Percentiles rank a stretch among this genome's conserved stretches.
Conservation (phyloP, 2,797 vertebrate genomes). For the Carduelis carduelis region DNA sequence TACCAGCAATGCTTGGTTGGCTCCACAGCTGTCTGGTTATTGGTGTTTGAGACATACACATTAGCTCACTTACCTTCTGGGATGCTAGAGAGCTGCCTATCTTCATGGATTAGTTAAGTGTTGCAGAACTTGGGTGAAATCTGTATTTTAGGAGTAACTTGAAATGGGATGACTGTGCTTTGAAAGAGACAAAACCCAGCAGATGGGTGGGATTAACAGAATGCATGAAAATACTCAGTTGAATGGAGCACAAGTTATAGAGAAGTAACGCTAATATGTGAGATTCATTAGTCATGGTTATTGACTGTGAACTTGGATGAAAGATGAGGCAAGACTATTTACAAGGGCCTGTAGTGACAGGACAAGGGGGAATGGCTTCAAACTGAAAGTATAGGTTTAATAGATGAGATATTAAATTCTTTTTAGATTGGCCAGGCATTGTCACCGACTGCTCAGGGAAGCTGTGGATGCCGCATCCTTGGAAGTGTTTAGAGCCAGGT, state of each 20-base stretch:
- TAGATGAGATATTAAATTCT: neutral
- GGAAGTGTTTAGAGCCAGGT: neutral
- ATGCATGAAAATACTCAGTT: neutral
- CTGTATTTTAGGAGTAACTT: neutral
- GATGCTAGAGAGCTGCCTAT: neutral
- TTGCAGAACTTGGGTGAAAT: neutral
- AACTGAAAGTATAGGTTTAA: too few relatives aligned
- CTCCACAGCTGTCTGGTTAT: neutral
- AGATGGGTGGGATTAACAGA: neutral
- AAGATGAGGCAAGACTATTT: neutral
- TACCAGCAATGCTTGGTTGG: neutral
- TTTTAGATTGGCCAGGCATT: neutral
- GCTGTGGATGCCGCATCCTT: neutral
- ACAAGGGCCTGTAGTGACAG: neutral
- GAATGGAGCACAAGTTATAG: neutral
- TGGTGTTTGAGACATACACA: neutral
- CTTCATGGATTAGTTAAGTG: neutral
- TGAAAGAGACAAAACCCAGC: neutral
- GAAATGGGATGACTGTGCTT: neutral
- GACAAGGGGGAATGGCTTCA: neutral
- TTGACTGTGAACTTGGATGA: neutral
- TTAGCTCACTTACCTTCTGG: neutral
- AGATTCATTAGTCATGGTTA: neutral
- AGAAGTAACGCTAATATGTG: neutral
- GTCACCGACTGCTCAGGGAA: neutral